Evolutionary conservation across 2,888 invertebrate genomes (phyloP).

Genomic region (Orthosia incerta): DNA sequence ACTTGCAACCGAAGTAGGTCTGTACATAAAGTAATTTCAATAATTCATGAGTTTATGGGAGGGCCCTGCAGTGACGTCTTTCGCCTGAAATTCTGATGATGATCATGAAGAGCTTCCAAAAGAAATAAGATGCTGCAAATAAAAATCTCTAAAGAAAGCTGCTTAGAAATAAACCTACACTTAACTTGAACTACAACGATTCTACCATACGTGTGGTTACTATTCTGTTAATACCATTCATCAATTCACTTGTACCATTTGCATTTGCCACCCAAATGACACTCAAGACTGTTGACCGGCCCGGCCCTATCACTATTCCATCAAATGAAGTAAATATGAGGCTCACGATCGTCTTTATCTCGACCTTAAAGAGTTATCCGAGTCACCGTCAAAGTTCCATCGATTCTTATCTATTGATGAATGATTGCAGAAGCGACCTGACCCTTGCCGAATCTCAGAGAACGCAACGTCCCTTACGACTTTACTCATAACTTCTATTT

Average conservation of each 20-base stretch:
- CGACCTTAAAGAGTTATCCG: constrained; percentile 32
- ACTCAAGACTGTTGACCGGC: neutral
- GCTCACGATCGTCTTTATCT: constrained; percentile 54
- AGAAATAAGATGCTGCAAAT: neutral
- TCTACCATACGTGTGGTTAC: neutral
- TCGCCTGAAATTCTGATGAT: neutral
- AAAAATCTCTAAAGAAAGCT: neutral
- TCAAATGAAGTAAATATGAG: constrained; percentile 25
- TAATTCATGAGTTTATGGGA: neutral
- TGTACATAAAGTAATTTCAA: neutral
- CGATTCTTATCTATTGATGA: constrained; percentile 49
- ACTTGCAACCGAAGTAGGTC: neutral
- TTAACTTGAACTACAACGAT: neutral
- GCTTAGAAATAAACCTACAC: neutral
- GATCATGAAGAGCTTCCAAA: neutral
- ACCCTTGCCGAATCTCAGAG: constrained; percentile 37
- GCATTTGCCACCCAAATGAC: neutral
- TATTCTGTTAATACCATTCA: neutral
- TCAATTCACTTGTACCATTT: neutral
- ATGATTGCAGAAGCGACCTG: constrained; percentile 21
- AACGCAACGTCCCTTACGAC: constrained; percentile 29
- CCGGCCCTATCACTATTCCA: neutral
- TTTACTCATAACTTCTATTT: constrained; percentile 33
- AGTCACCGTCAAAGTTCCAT: constrained; percentile 40
- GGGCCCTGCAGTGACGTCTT: neutral